A percentile compares a stretch with the other conserved stretches of the same genome.
Conservation (phyloP, 2,888 invertebrate species). For the Nemotelus nigrinus region DNA sequence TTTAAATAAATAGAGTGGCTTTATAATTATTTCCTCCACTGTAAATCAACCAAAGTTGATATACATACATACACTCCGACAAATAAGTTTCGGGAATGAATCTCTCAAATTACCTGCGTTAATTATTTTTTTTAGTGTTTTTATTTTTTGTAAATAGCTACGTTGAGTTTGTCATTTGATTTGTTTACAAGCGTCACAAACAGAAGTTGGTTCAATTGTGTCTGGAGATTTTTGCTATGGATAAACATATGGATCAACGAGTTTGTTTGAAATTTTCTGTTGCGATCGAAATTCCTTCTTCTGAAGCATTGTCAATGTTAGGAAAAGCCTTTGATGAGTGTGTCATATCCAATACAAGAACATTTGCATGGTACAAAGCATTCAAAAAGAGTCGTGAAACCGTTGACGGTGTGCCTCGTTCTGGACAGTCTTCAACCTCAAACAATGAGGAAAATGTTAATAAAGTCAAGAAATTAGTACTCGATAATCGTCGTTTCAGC, state of each 20-base stretch:
- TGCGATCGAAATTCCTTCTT: not conserved
- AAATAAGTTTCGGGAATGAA: too few species aligned
- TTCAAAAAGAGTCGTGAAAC: not conserved
- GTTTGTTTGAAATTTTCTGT: constrained; percentile 1
- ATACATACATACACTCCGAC: too few species aligned
- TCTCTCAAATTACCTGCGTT: too few species aligned
- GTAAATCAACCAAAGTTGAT: too few species aligned
- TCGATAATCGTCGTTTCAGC: too few species aligned
- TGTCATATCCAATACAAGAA: not conserved
- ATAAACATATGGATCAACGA: not conserved
- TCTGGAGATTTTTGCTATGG: not conserved
- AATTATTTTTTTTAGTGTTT: too few species aligned
- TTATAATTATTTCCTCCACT: too few species aligned
- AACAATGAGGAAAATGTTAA: not conserved
- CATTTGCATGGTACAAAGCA: not conserved
- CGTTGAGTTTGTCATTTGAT: not conserved
- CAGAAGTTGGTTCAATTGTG: not conserved
- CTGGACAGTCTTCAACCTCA: not conserved
- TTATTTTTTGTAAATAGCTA: too few species aligned
- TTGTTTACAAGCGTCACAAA: not conserved
- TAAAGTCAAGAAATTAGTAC: not conserved
- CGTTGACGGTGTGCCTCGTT: not conserved
- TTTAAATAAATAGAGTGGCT: too few species aligned
- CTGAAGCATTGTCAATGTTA: not conserved
- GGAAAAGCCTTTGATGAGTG: not conserved